Conservation (phyloP, 2,888 invertebrate genomes). For the Crioceris asparagi region DNA sequence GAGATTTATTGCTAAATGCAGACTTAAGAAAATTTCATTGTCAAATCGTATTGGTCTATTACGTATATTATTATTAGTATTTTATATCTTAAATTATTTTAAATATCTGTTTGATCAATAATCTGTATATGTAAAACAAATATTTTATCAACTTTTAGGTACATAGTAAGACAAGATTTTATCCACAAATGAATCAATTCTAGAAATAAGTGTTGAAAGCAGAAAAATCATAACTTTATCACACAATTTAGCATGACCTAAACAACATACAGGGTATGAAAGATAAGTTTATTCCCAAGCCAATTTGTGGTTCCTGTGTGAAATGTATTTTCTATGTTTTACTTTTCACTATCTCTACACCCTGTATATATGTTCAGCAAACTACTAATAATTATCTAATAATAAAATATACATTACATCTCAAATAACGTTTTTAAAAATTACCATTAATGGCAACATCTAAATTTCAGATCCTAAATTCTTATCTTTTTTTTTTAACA, state of each 20-base stretch:
- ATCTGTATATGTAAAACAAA: too few relatives aligned
- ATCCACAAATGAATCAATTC: too few relatives aligned
- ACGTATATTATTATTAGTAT: too few relatives aligned
- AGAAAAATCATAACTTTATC: slow-evolving; percentile 12
- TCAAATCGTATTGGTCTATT: too few relatives aligned
- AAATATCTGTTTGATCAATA: too few relatives aligned
- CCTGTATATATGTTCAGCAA: slow-evolving; percentile 7
- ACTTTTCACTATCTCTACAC: slow-evolving; percentile 6
- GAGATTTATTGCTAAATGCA: too few relatives aligned
- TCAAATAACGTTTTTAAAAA: slow-evolving; percentile 13
- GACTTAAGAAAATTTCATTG: too few relatives aligned
- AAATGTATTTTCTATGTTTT: neutral
- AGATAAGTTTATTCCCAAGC: too few relatives aligned
- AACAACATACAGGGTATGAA: slow-evolving; percentile 8
- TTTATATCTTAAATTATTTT: too few relatives aligned
- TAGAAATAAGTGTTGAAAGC: too few relatives aligned
- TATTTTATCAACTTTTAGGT: too few relatives aligned
- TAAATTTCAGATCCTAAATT: slow-evolving; percentile 15
- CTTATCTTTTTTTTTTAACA: slow-evolving; percentile 14
- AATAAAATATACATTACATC: slow-evolving; percentile 16
- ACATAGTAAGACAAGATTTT: too few relatives aligned
- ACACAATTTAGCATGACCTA: slow-evolving; percentile 8
- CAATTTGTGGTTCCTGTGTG: slow-evolving; percentile 1
- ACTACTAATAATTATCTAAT: slow-evolving; percentile 7
- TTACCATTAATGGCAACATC: slow-evolving; percentile 12